phyloP scores from a whole-genome alignment of 1,140 invertebrate genomes.

The Pseudobourletiella spinata region DNA sequence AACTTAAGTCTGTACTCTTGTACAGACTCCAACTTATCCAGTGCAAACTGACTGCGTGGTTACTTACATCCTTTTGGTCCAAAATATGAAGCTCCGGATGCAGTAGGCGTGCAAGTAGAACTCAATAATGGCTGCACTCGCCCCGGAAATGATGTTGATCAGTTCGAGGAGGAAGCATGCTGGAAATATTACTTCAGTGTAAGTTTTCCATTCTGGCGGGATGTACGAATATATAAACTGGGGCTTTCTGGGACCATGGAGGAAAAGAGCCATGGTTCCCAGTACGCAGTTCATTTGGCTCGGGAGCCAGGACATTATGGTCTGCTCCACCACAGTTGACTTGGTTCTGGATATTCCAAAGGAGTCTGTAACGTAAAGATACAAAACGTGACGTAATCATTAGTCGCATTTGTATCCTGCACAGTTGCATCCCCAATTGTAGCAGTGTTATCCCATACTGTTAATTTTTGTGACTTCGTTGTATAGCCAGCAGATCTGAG shows the following conservation, averaged over 20 bases:
- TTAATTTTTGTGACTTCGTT: background rate
- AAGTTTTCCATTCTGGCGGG: background rate
- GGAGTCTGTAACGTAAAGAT: too few species aligned
- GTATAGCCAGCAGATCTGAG: background rate
- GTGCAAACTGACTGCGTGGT: too few species aligned
- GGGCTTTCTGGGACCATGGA: background rate
- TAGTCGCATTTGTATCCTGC: background rate
- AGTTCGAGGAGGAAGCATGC: background rate
- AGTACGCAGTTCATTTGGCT: background rate
- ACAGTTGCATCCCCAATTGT: background rate
- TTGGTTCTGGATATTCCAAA: background rate
- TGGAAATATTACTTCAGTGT: background rate
- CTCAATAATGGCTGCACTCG: background rate
- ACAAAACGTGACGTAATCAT: too few species aligned
- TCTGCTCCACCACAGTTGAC: background rate
- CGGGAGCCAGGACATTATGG: background rate
- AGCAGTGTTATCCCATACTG: background rate
- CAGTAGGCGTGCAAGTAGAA: background rate
- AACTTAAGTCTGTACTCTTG: too few species aligned
- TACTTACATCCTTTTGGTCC: background rate
- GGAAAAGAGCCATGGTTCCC: background rate
- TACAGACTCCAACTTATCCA: too few species aligned
- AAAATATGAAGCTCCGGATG: background rate
- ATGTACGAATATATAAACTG: background rate
- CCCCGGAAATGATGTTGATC: background rate